Base-by-base conservation (phyloP, 2,113 vertebrate species). In the Aix galericulata region DNA sequence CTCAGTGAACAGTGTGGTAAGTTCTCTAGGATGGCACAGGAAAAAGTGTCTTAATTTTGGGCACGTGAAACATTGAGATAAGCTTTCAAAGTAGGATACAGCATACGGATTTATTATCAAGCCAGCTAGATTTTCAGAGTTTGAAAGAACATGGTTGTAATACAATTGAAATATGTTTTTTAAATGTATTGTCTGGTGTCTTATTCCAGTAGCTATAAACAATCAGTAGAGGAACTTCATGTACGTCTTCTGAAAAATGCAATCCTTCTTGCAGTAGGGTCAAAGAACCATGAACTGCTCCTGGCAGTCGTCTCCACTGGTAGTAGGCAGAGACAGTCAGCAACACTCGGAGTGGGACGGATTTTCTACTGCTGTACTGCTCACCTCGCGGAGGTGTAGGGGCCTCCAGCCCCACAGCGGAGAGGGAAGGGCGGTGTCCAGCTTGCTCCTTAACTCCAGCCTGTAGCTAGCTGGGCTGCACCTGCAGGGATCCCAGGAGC, bases 81-180 rank as follows among this genome's bases (percentile, higher is more conserved):
- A 74, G 6, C 86, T 97, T 96, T 88, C 69, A 27, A 38, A 95
- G 86, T 91, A 96, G 93, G 26, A 16, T 80, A 87, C 86, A 87
- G 69, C 64, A 71, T 59, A 75, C 26, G 66, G 23, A 52, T 95
- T 93, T 92, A 86, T 89, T 96, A 78, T 55, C 72, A 89, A 93
- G 69, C 74, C 95, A 96, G 91, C 36, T 94, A 95, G 89, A 81
- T 97, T 95, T 93, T 97, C 91, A 95, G 64, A 81, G 74, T 95
- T 94, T 79, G 64, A 93, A 94, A 73, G 85, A 88, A 94, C 36
- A 63, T 88, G 94, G 86, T 87, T 96, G 77, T 97, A 97, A 97
- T 97, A 97, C 97, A 98, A n/a, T 44, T 90, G 53, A 97, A 95
- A 67, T 96, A 89, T 27, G 84, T 94, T 97, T 98, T 95, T 80